Percentiles rank a stretch among this genome's conserved stretches.
phyloP scores from a whole-genome alignment of 2,113 vertebrate species.

The Microcebus tavaratra region DNA sequence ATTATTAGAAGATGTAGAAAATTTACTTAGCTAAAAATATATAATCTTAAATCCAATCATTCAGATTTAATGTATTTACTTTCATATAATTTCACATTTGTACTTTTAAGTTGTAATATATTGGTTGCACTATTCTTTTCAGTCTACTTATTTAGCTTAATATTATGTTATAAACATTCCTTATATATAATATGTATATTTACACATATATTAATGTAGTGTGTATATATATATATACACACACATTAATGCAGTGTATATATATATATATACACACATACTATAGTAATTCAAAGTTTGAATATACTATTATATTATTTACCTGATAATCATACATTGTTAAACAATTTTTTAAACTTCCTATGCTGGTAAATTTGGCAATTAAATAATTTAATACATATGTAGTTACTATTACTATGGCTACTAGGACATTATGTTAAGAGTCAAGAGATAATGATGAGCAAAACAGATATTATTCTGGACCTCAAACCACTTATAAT shows the following conservation, averaged over 20 bases:
- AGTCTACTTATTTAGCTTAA: neutral
- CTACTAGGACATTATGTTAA: neutral
- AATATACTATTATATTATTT: conserved; percentile 22
- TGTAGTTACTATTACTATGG: neutral
- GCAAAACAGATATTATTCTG: neutral
- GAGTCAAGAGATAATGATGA: neutral
- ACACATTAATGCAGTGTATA: neutral
- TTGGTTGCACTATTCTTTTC: neutral
- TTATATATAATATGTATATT: neutral
- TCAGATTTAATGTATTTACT: neutral
- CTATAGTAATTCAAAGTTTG: neutral
- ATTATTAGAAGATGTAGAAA: neutral
- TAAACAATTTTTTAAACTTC: neutral
- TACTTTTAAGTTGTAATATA: neutral
- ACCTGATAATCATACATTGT: neutral
- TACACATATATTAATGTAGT: neutral
- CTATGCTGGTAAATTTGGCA: neutral
- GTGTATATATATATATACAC: neutral
- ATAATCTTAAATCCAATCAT: neutral
- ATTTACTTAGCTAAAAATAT: neutral
- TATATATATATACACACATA: too few species aligned
- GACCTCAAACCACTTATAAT: neutral
- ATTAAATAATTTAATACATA: neutral
- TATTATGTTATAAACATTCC: neutral
- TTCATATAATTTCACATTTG: neutral